phyloP scores from a whole-genome alignment of 2,113 vertebrate species.

The Upupa epops region DNA sequence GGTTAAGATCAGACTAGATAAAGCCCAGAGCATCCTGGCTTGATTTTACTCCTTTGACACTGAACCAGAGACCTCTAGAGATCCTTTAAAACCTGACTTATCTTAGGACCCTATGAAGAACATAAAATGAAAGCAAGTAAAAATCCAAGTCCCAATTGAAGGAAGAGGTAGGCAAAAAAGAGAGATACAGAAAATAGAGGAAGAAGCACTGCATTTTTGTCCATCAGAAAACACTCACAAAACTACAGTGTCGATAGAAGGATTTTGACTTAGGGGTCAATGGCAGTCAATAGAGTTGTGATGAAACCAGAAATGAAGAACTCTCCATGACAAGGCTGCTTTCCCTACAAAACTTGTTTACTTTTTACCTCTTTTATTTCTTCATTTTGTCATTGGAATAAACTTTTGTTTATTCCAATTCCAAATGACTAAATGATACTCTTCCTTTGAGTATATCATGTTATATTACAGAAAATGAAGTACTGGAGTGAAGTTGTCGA shows the following conservation, averaged over 20 bases:
- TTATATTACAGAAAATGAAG: neutral
- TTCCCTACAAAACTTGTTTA: neutral
- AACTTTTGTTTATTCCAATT: too few relatives aligned
- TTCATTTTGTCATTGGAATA: neutral
- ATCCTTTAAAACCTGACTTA: neutral
- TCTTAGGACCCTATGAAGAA: neutral
- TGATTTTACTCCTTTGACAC: neutral
- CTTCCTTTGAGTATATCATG: neutral
- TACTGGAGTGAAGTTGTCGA: neutral
- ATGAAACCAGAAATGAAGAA: neutral
- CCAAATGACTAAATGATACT: neutral
- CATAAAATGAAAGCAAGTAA: neutral
- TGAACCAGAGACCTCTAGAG: neutral
- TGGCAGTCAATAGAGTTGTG: neutral
- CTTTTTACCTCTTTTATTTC: neutral
- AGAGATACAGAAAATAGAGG: neutral
- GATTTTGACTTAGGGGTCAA: neutral
- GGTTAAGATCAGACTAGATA: neutral
- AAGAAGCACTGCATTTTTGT: neutral
- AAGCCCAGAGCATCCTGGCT: neutral
- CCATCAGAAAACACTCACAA: neutral
- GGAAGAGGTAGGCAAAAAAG: neutral
- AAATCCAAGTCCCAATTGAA: neutral
- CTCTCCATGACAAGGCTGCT: neutral
- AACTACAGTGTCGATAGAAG: neutral